A percentile compares a stretch with the other conserved stretches of the same genome.
Conservation (phyloP, 2,888 invertebrate genomes). For the Hipparchia sbordonii region DNA sequence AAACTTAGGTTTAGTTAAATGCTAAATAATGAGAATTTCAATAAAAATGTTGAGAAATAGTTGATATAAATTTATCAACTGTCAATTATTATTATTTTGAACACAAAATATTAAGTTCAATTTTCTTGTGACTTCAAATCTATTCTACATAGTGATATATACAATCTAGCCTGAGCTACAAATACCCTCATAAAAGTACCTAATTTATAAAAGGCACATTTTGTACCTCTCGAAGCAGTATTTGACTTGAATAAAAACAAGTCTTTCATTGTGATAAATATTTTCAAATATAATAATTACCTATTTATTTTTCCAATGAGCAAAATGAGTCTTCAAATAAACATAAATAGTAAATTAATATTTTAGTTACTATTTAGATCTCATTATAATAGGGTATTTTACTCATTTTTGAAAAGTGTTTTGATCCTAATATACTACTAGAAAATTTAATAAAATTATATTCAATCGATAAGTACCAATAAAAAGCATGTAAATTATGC, state of each 20-base stretch:
- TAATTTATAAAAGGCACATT: conserved; percentile 67
- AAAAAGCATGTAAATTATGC: no score
- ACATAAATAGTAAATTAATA: not conserved
- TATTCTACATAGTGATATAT: conserved; percentile 52
- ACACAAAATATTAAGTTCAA: not conserved
- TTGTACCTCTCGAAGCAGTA: conserved; percentile 70
- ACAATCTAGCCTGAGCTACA: conserved; percentile 59
- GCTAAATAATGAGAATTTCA: not conserved
- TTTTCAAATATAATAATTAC: no score
- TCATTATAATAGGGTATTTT: not conserved
- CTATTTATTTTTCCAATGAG: conserved; percentile 6
- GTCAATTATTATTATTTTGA: not conserved
- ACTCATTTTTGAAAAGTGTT: no score
- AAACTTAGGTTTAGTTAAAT: not conserved
- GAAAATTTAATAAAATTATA: no score
- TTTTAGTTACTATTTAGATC: conserved; percentile 8
- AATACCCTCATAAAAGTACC: conserved; percentile 73
- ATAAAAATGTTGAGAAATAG: not conserved
- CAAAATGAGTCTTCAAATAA: conserved; percentile 2
- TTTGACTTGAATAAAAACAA: conserved; percentile 1
- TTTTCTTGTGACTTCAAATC: conserved; percentile 32
- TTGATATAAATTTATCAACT: not conserved
- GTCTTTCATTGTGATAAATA: not conserved
- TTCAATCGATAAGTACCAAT: no score
- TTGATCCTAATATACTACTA: no score